A percentile compares a stretch with the other conserved stretches of the same genome.
phyloP scores from a whole-genome alignment of 2,113 vertebrate genomes.

The Copsychus sechellarum region DNA sequence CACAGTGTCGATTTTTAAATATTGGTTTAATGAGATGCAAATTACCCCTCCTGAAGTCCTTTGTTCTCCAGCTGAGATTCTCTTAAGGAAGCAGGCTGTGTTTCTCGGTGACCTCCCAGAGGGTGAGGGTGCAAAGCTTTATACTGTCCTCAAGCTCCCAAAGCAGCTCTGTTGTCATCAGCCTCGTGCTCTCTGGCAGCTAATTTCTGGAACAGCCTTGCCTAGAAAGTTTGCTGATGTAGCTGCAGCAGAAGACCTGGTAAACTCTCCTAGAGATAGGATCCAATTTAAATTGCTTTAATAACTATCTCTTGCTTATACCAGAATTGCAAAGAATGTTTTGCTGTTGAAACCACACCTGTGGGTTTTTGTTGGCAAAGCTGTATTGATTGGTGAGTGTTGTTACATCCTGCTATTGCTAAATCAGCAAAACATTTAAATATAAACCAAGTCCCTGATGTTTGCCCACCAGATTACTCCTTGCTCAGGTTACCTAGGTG shows the following conservation, averaged over 20 bases:
- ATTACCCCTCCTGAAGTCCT: constrained; percentile 5
- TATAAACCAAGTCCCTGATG: not conserved
- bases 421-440: not conserved
- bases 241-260: not conserved
- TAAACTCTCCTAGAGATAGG: not conserved
- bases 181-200: not conserved
- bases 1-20: not conserved
- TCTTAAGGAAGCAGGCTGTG: constrained; percentile 14
- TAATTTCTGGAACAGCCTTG: not conserved
- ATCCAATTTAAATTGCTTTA: not conserved
- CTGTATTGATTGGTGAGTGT: not conserved
- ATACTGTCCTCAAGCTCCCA: not conserved
- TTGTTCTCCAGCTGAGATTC: constrained; percentile 31
- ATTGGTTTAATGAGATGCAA: constrained; percentile 37
- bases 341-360: not conserved
- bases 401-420: not conserved
- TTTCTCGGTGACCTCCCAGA: not conserved
- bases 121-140: not conserved
- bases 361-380: not conserved
- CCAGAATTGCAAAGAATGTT: not conserved
- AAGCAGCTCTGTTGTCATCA: not conserved
- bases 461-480: not conserved
- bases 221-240: not conserved
- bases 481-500: not conserved
- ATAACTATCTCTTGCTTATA: not conserved